Base-by-base conservation (phyloP, 2,113 vertebrate genomes). In the Galeopterus variegatus region DNA sequence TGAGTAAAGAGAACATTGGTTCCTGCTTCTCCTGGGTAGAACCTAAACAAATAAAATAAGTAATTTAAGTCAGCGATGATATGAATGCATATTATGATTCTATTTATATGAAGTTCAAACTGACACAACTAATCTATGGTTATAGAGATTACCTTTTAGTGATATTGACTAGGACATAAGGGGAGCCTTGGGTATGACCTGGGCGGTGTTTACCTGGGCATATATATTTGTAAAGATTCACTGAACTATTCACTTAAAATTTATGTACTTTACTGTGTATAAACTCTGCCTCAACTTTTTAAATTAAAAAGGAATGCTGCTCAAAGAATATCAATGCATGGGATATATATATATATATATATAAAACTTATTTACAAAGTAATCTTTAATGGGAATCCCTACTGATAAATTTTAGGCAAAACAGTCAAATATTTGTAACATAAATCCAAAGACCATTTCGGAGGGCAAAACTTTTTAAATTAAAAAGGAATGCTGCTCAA, bases 41-140 rank as follows among this genome's bases (percentile, higher is more conserved):
- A 96, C 96, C 79, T 85, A 93, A 97, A 80, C 26, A 87, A 86
- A 91, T 97, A 58, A 93, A 96, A 96, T 89, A 95, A 33, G 26
- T 89, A 90, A 56, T 36, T 94, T 50, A 80, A 94, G 52, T 23
- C 28, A 72, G 45, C 31, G 81, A 4, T 26, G 36, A 56, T 41
- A 70, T 83, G 54, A 89, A 3, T 73, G 21, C 9, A 14, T 88
- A 52, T 85, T 64, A 5, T 83, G 11, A 86, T 85, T 72, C 24
- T 67, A 6, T 94, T 82, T 52, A 36, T 48, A 15, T 88, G 72
- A 92, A 90, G 4, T 89, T 87, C 13, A 88, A 92, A 69, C 11
- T 79, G 36, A 56, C 5, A 73, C 13, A 88, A 21, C 24, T 79
- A 50, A 33, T 62, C 56, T 70, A 1, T 90, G n/a, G 6, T 36